Conservation (phyloP, 2,113 vertebrate species). For the Dasypus novemcinctus region DNA sequence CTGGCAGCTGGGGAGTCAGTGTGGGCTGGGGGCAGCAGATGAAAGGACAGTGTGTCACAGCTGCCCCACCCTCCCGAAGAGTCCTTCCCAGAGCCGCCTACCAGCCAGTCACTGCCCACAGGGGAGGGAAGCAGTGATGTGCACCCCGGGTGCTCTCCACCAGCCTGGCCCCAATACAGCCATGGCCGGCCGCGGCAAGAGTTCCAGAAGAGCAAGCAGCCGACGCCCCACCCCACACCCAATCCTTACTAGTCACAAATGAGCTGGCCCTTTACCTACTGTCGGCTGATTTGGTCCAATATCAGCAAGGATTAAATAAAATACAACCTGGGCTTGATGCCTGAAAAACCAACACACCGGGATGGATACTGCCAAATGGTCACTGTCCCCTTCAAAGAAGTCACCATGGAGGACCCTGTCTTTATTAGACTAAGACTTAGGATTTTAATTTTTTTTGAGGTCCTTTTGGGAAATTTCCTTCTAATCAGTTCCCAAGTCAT, state of each 20-base stretch:
- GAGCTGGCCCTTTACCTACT: not conserved
- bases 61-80: no score
- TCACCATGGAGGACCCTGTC: not conserved
- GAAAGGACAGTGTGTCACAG: not conserved
- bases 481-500: slow-evolving; percentile 39
- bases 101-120: not conserved
- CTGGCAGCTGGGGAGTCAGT: not conserved
- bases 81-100: not conserved
- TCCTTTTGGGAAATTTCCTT: slow-evolving; percentile 28
- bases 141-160: not conserved
- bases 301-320: not conserved
- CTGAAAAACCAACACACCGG: not conserved
- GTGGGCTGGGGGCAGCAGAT: not conserved
- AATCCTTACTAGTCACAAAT: not conserved
- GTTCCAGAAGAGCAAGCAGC: not conserved
- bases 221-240: accelerated
- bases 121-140: not conserved
- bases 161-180: not conserved
- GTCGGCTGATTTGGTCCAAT: not conserved
- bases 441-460: not conserved
- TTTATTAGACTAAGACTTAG: not conserved
- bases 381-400: not conserved
- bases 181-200: not conserved
- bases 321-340: not conserved
- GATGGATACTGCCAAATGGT: not conserved